Evolutionary conservation across 2,797 vertebrate genomes (phyloP), one percentile per base, ranked within the genome.

Genomic region (Cryptoprocta ferox): DNA sequence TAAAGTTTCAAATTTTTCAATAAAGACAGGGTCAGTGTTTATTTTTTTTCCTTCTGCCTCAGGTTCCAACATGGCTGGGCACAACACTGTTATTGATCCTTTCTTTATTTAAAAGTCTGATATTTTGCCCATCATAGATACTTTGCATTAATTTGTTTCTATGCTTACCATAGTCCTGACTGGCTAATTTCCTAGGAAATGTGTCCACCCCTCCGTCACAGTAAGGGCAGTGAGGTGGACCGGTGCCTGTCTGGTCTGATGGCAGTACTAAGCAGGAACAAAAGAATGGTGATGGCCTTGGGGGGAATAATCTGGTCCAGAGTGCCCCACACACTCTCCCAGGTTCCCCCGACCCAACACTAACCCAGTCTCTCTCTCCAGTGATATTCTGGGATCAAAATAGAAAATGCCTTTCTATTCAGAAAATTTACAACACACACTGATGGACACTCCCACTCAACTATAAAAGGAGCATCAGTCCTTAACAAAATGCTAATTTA

Each of bases 41-140:
- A 92, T 75, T 95, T 95, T 96, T 96, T 70, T 59, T 61, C 13
- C 0, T 92, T 92, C 93, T 84, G 53, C 45, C 81, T 95, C 28
- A 56, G 85, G 65, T 48, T 94, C 86, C 14, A 73, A n/a, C 21
- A 56, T 70, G 61, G 30, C 56, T 89, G n/a, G 56, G 32, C 63
- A 56, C 16, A 78, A 37, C 24, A 81, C 35, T 87, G n/a, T 80
- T 39, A 92, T 63, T 70, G 81, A 96, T 42, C 76, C 26, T 91
- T 30, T 68, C 53, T 98, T 75, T 94, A 79, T 71, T 96, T 90
- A 75, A 96, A 94, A 94, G 82, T 95, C 42, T 48, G 39, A 13
- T 65, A 65, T 53, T 82, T 76, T 89, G 82, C 86, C 95, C 30
- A 63, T 59, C 14, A 3, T 56, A 30, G 35, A 78, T 30, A 50